These are phyloP conservation scores for Centropyge bicolor DNA, from an alignment of 2,797 vertebrate genomes.

Conservation along the genomic window DNA sequence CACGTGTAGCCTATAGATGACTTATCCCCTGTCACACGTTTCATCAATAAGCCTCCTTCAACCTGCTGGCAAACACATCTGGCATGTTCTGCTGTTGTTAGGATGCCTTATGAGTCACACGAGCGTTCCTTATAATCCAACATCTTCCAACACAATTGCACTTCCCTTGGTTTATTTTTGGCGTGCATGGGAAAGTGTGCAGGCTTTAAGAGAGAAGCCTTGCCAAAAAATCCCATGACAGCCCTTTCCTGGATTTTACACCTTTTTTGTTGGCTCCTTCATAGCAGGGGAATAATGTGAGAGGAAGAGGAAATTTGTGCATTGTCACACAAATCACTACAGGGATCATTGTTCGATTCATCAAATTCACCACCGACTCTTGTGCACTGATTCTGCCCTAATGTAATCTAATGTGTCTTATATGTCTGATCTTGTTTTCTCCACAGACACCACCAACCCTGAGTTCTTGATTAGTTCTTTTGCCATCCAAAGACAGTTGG, in stretches of 20 bases:
- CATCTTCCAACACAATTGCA: slow-evolving; percentile 96
- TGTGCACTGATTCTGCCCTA: not conserved
- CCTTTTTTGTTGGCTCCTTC: slow-evolving; percentile 93
- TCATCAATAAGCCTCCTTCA: slow-evolving; percentile 30
- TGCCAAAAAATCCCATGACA: slow-evolving; percentile 93
- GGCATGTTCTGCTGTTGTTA: slow-evolving; percentile 53
- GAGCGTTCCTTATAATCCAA: slow-evolving; percentile 83
- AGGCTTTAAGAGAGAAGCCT: slow-evolving; percentile 90
- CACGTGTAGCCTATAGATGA: not conserved
- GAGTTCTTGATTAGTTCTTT: slow-evolving; percentile 93
- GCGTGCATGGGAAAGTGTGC: slow-evolving; percentile 98
- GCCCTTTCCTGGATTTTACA: slow-evolving; percentile 99
- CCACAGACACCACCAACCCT: slow-evolving; percentile 84
- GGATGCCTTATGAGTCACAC: slow-evolving; percentile 77
- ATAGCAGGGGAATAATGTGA: slow-evolving; percentile 90
- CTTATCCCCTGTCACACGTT: slow-evolving; percentile 17
- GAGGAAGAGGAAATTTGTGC: slow-evolving; percentile 89
- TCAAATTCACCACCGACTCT: not conserved
- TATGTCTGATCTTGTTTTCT: not conserved
- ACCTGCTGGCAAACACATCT: slow-evolving; percentile 52
- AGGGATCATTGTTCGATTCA: slow-evolving; percentile 16
- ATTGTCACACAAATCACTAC: slow-evolving; percentile 63
- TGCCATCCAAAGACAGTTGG: slow-evolving; percentile 91
- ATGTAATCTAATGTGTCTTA: not conserved
- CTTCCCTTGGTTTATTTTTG: slow-evolving; percentile 99